Evolutionary conservation across 2,888 invertebrate species (phyloP), one percentile per base, ranked within the genome.

Genomic region (Halictus ligatus): DNA sequence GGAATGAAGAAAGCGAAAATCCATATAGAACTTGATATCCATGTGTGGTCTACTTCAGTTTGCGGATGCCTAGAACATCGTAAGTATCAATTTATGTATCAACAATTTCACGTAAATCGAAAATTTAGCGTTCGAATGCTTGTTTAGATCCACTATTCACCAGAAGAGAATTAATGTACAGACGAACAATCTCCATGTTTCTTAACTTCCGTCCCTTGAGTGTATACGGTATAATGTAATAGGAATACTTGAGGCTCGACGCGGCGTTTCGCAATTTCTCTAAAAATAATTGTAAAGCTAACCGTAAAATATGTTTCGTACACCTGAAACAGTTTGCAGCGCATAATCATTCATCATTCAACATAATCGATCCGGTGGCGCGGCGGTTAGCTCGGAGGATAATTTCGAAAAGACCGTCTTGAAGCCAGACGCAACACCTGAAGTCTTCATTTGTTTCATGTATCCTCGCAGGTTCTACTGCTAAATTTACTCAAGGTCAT

Each of bases 361-460:
- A 29, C 64, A 64, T 6, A 64, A 64, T 64, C 64, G 64, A 64
- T 15, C 29, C 15, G 29, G 29, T 7, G 13, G 15, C 29, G 29
- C 2, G 13, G 15, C 29, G 29, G 64, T 64, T 25, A 13, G 15
- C 15, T 25, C 5, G 29, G 1, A 15, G 5, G 25, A 29, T 18
- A 35, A 29, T 69, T 69, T 69, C 21, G 15, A 35, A 4, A 69
- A 69, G 35, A 35, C 21, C 29, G 2, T 35, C 67, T 18, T 18
- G 35, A 18, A 10, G 35, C 67, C 67, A 10, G 0, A 35, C 18
- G 35, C 35, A 35, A 1, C 67, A 18, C 10, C n/a, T 21, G 69
- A 69, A 40, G 40, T 69, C 43, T 69, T 69, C 69, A 69, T 40
- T 69, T 40, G 69, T 69, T 35, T 69, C 35, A 10, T 29, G 67